Percentiles rank a stretch among this genome's conserved stretches.
phyloP scores from a whole-genome alignment of 37 sponge, comb jelly and placozoan genomes.

The Mnemiopsis leidyi region DNA sequence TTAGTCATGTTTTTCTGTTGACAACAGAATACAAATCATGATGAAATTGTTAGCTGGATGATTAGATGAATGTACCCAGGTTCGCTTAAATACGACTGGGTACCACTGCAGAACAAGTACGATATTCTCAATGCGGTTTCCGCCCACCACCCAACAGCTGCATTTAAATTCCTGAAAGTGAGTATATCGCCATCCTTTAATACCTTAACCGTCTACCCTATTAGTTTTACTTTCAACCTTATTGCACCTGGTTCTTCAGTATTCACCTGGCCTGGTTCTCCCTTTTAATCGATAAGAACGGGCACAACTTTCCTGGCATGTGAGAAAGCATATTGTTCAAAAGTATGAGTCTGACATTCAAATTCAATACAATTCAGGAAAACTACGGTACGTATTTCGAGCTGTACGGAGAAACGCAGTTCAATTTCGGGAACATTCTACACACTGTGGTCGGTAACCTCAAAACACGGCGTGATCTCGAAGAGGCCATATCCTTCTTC shows the following conservation, averaged over 20 bases:
- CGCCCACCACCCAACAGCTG: neutral
- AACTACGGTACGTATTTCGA: conserved; percentile 18
- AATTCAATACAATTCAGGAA: conserved; percentile 56
- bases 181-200: too few species aligned
- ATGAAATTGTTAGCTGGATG: too few species aligned
- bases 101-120: conserved; percentile 22
- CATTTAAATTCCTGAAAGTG: conserved; percentile 25
- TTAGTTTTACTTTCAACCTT: too few species aligned
- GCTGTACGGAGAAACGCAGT: conserved; percentile 48
- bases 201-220: too few species aligned
- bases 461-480: neutral
- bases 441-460: neutral
- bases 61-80: too few species aligned
- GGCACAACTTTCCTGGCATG: too few species aligned
- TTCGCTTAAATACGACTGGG: conserved; percentile 55
- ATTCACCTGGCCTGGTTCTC: too few species aligned
- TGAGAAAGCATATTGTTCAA: too few species aligned
- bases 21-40: too few species aligned
- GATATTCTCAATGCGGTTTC: conserved; percentile 41
- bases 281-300: too few species aligned
- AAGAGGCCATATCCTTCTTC: neutral
- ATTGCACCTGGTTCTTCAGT: too few species aligned
- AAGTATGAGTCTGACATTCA: too few species aligned
- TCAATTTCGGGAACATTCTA: conserved; percentile 48
- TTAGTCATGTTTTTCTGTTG: neutral